Base-by-base conservation (phyloP, 2,113 vertebrate species). In the Callionymus lyra region DNA sequence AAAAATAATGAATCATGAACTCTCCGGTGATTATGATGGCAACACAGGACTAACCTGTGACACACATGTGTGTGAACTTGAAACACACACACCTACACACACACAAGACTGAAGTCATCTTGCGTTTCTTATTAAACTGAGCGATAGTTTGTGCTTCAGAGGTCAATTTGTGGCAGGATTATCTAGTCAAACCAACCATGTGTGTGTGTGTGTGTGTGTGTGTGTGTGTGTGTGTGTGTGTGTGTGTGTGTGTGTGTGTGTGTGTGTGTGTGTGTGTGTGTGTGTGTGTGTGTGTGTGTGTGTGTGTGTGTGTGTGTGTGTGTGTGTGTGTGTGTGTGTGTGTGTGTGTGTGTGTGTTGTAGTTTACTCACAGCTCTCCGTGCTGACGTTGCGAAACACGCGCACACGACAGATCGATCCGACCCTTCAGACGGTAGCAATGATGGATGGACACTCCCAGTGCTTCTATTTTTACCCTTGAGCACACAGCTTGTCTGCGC, bases 401-500 rank as follows among this genome's bases (percentile, higher is more conserved):
- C 46, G 34, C 31, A 9, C 37, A 46, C 42, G n/a, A 32, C 40
- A 17, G 17, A 78, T 77, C 52, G 56, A 80, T 77, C 35, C 36
- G 43, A 50, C 34, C 54, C 62, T 71, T 69, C 64, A 76, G 65
- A 63, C 74, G 59, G 61, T 63, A 63, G 57, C 56, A 38, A 31
- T 75, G 74, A 80, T 77, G 63, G 61, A 77, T 77, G 65, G 65
- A 69, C 52, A 56, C 44, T 68, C 38, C 62, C 21, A 34, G 33
- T 54, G 59, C 44, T 70, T 75, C 71, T 77, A 67, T 82, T 79
- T 80, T 65, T 72, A 68, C 17, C 59, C 39, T 16, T 9, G 15
- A 50, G 50, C 44, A 32, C 45, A 34, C 42, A 50, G 27, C 49
- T 6, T 43, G 46, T 67, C 46, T 60, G 44, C 31, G 33, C 8